Conservation (phyloP, 2,797 vertebrate genomes). For the Hyperoplus immaculatus region DNA sequence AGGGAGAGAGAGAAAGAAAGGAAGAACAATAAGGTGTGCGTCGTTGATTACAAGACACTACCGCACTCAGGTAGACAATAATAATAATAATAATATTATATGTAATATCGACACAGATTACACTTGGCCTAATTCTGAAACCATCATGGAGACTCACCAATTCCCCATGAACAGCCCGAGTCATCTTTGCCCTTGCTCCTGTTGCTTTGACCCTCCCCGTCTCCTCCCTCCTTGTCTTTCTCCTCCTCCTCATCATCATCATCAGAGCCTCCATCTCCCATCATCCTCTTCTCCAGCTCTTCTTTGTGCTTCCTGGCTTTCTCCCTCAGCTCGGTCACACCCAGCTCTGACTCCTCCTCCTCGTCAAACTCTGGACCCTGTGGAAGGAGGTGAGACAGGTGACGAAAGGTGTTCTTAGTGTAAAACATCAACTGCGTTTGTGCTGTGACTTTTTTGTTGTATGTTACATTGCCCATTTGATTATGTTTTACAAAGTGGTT, state of each 20-base stretch:
- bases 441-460: neutral
- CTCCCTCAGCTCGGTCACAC: constrained; percentile 93
- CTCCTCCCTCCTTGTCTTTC: constrained; percentile 51
- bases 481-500: too few relatives aligned
- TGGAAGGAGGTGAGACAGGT: neutral
- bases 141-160: constrained; percentile 87
- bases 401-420: neutral
- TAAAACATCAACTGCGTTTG: neutral
- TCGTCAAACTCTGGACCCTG: constrained; percentile 96
- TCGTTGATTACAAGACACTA: neutral
- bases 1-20: neutral
- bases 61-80: neutral
- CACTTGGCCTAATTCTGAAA: neutral
- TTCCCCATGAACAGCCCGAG: constrained; percentile 94
- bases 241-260: constrained; percentile 83
- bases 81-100: too few relatives aligned
- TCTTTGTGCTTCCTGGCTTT: constrained; percentile 87
- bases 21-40: neutral
- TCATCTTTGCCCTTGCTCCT: constrained; percentile 78
- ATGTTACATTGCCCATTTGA: neutral
- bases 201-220: constrained; percentile 40
- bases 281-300: constrained; percentile 93
- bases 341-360: constrained; percentile 94
- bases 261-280: constrained; percentile 88
- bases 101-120: constrained; percentile 1